phyloP scores from a whole-genome alignment of 2,113 vertebrate genomes.

The Labeo rohita region DNA sequence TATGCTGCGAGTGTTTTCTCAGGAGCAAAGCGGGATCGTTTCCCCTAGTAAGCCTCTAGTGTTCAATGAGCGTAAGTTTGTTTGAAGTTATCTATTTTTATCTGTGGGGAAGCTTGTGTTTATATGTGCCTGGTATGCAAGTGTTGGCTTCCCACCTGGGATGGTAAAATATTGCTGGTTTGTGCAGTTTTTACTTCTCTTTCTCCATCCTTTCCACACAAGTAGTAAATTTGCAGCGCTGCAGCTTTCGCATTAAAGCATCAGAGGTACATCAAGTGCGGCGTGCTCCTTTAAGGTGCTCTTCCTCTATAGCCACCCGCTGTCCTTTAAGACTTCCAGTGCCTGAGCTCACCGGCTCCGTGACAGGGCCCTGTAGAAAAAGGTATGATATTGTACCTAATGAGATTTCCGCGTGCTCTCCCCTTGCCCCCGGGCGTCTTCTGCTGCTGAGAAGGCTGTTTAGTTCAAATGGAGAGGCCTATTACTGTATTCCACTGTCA shows the following conservation, averaged over 20 bases:
- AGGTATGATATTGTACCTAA: constrained; percentile 70
- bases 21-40: constrained; percentile 44
- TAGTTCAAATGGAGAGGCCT: constrained; percentile 75
- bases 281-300: constrained; percentile 58
- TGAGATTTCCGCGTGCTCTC: constrained; percentile 70
- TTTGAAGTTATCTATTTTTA: constrained; percentile 73
- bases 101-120: constrained; percentile 59
- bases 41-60: constrained; percentile 46
- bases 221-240: constrained; percentile 67
- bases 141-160: constrained; percentile 67
- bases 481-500: constrained; percentile 70
- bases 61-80: constrained; percentile 57
- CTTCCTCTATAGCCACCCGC: constrained; percentile 41
- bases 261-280: constrained; percentile 47
- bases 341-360: constrained; percentile 61
- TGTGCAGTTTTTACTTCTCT: constrained; percentile 68
- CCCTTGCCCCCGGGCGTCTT: constrained; percentile 55
- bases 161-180: constrained; percentile 73
- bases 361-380: constrained; percentile 62
- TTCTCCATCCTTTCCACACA: constrained; percentile 49
- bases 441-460: constrained; percentile 54
- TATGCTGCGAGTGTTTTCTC: background rate
- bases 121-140: constrained; percentile 67
- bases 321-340: constrained; percentile 64
- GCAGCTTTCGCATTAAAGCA: constrained; percentile 62